phyloP scores from a whole-genome alignment of 2,113 vertebrate genomes.

The Boleophthalmus pectinirostris region DNA sequence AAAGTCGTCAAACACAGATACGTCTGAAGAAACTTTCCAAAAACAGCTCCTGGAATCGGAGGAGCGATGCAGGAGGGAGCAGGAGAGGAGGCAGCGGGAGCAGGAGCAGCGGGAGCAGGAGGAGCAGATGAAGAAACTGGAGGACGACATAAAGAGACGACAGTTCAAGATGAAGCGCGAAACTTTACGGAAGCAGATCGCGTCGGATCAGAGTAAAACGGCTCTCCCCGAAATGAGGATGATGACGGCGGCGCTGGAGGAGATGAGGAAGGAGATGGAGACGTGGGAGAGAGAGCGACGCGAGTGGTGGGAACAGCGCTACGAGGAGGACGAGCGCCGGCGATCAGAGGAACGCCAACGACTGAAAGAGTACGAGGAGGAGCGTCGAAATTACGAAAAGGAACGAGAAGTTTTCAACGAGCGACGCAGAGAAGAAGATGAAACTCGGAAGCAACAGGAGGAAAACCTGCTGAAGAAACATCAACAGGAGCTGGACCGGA shows the following conservation, averaged over 20 bases:
- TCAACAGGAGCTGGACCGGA: background rate
- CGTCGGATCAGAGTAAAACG: background rate
- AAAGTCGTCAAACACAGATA: background rate
- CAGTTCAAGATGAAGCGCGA: background rate
- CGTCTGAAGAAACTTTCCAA: background rate
- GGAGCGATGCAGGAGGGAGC: background rate
- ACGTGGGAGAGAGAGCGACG: slow-evolving; percentile 5
- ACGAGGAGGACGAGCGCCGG: slow-evolving; percentile 10
- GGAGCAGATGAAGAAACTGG: background rate
- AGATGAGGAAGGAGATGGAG: background rate
- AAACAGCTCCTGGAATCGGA: background rate
- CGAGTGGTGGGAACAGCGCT: slow-evolving; percentile 8
- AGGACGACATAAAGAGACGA: background rate
- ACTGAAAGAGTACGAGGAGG: background rate
- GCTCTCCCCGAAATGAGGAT: fast-evolving
- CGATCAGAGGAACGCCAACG: background rate
- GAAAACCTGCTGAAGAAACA: background rate
- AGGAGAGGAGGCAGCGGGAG: background rate
- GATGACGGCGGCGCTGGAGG: background rate
- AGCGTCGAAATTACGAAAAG: background rate
- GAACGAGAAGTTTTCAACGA: background rate
- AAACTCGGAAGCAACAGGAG: background rate
- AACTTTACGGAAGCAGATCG: background rate
- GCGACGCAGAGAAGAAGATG: background rate
- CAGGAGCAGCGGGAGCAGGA: slow-evolving; percentile 13